A percentile compares a stretch with the other conserved stretches of the same genome.
Evolutionary conservation across 2,888 invertebrate species (phyloP).

Genomic region (Erebia ligea): DNA sequence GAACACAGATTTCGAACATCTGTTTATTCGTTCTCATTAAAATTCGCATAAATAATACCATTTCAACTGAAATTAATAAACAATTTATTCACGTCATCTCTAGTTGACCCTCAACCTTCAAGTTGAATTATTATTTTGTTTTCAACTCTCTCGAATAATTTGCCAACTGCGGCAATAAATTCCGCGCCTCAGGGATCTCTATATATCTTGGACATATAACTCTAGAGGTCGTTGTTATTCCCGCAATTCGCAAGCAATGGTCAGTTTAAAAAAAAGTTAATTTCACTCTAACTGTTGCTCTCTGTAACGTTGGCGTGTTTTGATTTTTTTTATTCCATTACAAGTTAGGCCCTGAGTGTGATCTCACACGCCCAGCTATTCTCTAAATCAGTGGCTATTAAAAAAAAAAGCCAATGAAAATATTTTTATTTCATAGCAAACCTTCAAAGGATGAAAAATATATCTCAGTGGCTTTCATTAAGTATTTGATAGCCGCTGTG

Average conservation of each 20-base stretch:
- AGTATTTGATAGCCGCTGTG: no score
- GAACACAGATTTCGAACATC: background rate
- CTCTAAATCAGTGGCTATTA: no score
- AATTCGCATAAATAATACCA: background rate
- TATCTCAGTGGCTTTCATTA: no score
- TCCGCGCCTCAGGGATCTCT: constrained; percentile 34
- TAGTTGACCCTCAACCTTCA: constrained; percentile 8
- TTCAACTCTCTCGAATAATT: constrained; percentile 26
- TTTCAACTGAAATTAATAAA: background rate
- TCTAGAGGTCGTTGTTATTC: constrained; percentile 29
- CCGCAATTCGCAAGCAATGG: constrained; percentile 10
- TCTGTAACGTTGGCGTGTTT: no score
- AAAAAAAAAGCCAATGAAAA: no score
- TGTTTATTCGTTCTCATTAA: background rate
- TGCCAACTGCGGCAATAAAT: constrained; percentile 37
- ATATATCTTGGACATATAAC: constrained; percentile 39
- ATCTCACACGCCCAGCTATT: no score
- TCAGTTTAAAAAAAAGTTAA: background rate
- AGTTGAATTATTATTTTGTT: constrained; percentile 26
- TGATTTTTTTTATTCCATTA: no score
- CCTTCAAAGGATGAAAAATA: no score
- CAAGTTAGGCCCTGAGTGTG: no score
- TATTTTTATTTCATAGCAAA: no score
- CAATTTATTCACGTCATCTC: constrained; percentile 12
- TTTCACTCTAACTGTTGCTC: no score